These are phyloP conservation scores for Oryzias dopingdopingensis DNA, from an alignment of 2,797 vertebrate genomes.

Conservation along the genomic window DNA sequence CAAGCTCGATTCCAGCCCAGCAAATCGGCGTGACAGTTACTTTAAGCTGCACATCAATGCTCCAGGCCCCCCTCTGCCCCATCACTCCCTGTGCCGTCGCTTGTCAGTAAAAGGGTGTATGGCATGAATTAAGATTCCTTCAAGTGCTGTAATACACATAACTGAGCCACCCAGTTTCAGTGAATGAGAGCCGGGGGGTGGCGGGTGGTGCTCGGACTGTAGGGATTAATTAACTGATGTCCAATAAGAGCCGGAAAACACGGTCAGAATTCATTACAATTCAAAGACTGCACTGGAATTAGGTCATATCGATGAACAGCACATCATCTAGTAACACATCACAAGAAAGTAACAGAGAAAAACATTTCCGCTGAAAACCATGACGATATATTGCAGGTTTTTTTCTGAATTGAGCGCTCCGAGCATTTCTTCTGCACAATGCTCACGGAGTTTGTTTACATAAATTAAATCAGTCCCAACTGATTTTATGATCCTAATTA, in stretches of 20 bases:
- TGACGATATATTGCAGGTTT: too few species aligned
- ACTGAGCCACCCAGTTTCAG: constrained; percentile 36
- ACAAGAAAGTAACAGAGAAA: not conserved
- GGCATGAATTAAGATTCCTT: constrained; percentile 49
- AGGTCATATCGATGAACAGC: constrained; percentile 15
- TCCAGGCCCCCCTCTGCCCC: constrained; percentile 27
- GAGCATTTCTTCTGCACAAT: too few species aligned
- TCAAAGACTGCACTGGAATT: constrained; percentile 28
- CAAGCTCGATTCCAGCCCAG: constrained; percentile 47
- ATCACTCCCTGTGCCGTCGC: constrained; percentile 28
- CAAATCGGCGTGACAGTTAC: constrained; percentile 73
- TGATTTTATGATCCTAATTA: not conserved
- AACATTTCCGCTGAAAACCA: too few species aligned
- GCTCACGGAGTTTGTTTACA: not conserved
- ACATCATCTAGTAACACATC: not conserved
- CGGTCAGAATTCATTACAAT: constrained; percentile 30
- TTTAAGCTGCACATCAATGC: constrained; percentile 60
- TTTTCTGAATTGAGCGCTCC: too few species aligned
- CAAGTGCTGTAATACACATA: constrained; percentile 36
- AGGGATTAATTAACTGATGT: constrained; percentile 32
- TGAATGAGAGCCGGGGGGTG: constrained; percentile 18
- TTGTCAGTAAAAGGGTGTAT: constrained; percentile 31
- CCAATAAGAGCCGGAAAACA: constrained; percentile 24
- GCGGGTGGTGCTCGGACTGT: constrained; percentile 9
- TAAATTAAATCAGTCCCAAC: not conserved